A percentile compares a stretch with the other conserved stretches of the same genome.
phyloP scores from a whole-genome alignment of 2,113 vertebrate genomes.

The Capreolus pygargus region DNA sequence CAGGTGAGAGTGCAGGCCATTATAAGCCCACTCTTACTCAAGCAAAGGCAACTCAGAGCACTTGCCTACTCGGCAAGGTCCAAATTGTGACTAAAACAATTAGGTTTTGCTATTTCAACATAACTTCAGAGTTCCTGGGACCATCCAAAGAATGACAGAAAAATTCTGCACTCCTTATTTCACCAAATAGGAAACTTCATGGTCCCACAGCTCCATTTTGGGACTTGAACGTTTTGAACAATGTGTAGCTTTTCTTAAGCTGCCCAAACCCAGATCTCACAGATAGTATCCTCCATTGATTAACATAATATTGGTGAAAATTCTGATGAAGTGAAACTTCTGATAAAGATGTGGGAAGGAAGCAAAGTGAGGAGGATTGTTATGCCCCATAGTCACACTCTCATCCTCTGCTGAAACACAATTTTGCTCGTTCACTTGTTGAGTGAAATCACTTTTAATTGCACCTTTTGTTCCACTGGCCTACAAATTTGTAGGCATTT shows the following conservation, averaged over 20 bases:
- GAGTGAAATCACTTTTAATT: background rate
- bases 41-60: background rate
- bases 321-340: background rate
- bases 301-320: background rate
- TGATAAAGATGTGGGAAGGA: background rate
- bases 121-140: background rate
- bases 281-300: background rate
- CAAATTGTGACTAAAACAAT: background rate
- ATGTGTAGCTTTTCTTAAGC: background rate
- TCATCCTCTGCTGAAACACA: background rate
- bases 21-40: background rate
- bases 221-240: background rate
- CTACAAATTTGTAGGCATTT: background rate
- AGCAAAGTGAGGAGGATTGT: background rate
- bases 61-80: background rate
- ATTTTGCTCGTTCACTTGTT: background rate
- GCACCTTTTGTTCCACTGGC: background rate
- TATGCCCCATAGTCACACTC: background rate
- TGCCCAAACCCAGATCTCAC: background rate
- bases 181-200: background rate
- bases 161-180: conserved; percentile 3
- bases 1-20: background rate
- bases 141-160: background rate
- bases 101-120: background rate
- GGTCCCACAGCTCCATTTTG: background rate